Conservation (phyloP, 2,888 invertebrate genomes). For the Matsumyia berberina region DNA sequence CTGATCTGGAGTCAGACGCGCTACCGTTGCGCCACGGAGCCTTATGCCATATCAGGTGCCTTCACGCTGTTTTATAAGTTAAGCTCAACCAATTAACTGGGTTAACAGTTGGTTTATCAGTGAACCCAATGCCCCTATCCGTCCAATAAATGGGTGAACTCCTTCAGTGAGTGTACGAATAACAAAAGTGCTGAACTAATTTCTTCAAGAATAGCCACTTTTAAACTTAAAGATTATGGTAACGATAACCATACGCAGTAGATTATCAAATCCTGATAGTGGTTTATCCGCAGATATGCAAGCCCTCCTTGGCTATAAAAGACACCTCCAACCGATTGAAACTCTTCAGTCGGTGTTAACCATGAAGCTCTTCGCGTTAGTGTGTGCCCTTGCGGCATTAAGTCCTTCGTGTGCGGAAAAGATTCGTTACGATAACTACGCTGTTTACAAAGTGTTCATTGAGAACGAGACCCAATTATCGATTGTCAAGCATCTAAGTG, state of each 20-base stretch:
- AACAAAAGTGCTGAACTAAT: neutral
- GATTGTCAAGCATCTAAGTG: constrained; percentile 80
- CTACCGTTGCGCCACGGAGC: constrained; percentile 75
- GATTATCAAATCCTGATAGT: constrained; percentile 21
- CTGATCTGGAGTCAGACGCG: constrained; percentile 75
- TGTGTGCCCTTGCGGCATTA: constrained; percentile 70
- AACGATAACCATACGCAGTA: constrained; percentile 19
- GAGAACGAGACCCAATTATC: constrained; percentile 85
- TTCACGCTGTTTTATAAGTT: neutral
- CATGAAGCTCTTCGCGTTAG: constrained; percentile 78
- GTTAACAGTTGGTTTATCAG: constrained; percentile 26
- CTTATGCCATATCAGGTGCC: neutral
- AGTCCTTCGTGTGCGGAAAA: constrained; percentile 67
- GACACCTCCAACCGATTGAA: neutral
- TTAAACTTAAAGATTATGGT: neutral
- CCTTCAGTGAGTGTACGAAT: neutral
- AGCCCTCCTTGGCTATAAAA: constrained; percentile 36
- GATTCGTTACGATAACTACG: constrained; percentile 81
- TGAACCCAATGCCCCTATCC: constrained; percentile 7
- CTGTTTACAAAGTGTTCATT: constrained; percentile 83
- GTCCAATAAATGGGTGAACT: constrained; percentile 5
- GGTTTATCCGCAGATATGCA: neutral
- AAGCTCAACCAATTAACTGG: constrained; percentile 6
- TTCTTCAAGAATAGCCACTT: neutral
- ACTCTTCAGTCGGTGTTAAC: constrained; percentile 19